These are phyloP conservation scores for Natator depressus DNA, from an alignment of 2,113 vertebrate genomes.

Conservation along the genomic window DNA sequence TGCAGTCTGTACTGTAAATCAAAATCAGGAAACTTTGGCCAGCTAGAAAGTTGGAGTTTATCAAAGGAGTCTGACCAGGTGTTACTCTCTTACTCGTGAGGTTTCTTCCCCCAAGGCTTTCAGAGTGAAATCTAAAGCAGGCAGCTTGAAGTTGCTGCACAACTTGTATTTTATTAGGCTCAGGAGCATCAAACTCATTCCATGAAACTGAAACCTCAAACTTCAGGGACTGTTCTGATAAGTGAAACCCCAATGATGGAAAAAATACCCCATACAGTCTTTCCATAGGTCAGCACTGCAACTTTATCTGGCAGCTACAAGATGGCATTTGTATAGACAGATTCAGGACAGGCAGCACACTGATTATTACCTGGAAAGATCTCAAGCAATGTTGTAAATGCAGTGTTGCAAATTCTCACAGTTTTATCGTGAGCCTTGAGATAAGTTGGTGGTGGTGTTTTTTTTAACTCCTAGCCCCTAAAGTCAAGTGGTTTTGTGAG, in stretches of 20 bases:
- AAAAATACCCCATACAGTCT: not conserved
- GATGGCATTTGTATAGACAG: fast-evolving
- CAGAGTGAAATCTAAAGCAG: not conserved
- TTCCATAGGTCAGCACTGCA: fast-evolving
- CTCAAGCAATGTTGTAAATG: not conserved
- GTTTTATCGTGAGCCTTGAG: fast-evolving
- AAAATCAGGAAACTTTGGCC: not conserved
- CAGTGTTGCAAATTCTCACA: not conserved
- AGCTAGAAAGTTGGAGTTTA: not conserved
- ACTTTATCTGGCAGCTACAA: fast-evolving
- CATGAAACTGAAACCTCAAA: not conserved
- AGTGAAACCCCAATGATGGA: not conserved
- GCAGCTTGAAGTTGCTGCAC: not conserved
- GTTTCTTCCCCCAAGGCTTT: not conserved
- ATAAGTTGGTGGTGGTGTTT: not conserved
- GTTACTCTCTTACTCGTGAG: fast-evolving
- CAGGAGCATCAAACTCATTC: not conserved
- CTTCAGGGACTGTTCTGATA: not conserved
- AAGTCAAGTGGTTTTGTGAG: not conserved
- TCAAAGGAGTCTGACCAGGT: not conserved
- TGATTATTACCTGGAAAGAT: fast-evolving
- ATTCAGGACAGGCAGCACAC: not conserved
- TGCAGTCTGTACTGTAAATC: not conserved
- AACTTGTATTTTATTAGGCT: not conserved
- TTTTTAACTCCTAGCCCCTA: not conserved